These are phyloP conservation scores for Drosophila tanythrix DNA, from an alignment of 2,888 invertebrate genomes.

Conservation along the genomic window DNA sequence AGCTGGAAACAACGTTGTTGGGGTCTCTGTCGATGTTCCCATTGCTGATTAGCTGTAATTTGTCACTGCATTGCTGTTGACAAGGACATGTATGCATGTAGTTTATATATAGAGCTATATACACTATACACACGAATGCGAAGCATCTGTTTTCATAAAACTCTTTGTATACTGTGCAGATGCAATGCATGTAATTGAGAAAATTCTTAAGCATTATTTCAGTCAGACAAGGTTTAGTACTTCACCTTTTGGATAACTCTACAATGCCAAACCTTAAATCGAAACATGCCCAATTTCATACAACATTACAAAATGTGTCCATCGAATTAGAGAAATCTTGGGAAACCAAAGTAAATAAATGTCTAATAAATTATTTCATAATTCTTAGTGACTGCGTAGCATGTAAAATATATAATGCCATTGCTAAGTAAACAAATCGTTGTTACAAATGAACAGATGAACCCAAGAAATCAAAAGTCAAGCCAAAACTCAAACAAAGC, in stretches of 20 bases:
- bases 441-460: slow-evolving; percentile 30
- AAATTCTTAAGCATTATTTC: neutral
- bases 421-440: slow-evolving; percentile 15
- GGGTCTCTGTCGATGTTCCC: slow-evolving; percentile 26
- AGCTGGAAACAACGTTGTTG: slow-evolving; percentile 22
- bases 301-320: neutral
- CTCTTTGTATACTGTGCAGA: slow-evolving; percentile 6
- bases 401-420: slow-evolving; percentile 23
- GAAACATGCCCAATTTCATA: neutral
- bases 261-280: neutral
- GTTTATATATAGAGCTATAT: slow-evolving; percentile 24
- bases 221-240: neutral
- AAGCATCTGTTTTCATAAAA: slow-evolving; percentile 11
- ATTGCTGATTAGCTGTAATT: slow-evolving; percentile 71
- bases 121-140: neutral
- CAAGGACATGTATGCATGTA: slow-evolving; percentile 62
- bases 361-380: slow-evolving; percentile 12
- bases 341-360: neutral
- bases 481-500: slow-evolving; percentile 26
- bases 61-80: slow-evolving; percentile 63
- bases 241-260: neutral
- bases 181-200: neutral
- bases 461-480: slow-evolving; percentile 32
- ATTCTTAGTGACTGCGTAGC: slow-evolving; percentile 10
- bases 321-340: neutral